phyloP scores from a whole-genome alignment of 2,888 invertebrate species.

The Stenolophus ochropezus region DNA sequence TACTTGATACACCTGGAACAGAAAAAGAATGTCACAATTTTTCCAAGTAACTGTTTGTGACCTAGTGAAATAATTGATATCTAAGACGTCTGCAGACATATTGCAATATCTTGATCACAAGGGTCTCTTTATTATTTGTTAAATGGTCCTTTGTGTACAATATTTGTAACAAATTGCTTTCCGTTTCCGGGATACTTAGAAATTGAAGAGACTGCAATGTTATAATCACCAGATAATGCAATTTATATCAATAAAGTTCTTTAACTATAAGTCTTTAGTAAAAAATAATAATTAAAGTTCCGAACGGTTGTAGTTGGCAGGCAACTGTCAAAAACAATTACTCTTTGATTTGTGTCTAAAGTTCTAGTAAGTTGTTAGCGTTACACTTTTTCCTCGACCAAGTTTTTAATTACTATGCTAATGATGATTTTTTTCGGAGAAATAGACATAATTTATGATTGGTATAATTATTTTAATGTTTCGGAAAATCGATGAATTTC shows the following conservation, averaged over 20 bases:
- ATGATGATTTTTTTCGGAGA: conserved; percentile 17
- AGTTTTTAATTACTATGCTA: conserved; percentile 46
- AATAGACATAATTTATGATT: conserved; percentile 3
- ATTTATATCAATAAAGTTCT: not conserved
- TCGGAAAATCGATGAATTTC: not conserved
- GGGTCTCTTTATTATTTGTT: conserved; percentile 50
- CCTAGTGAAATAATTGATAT: too few relatives aligned
- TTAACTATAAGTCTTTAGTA: not conserved
- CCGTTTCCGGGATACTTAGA: conserved; percentile 22
- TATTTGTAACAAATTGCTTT: conserved; percentile 43
- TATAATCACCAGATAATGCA: conserved; percentile 7
- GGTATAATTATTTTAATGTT: not conserved
- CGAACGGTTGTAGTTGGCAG: conserved; percentile 12
- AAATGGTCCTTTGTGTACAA: conserved; percentile 47
- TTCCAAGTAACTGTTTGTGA: too few relatives aligned
- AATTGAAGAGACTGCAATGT: not conserved
- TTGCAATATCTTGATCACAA: conserved; percentile 30
- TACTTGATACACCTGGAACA: conserved; percentile 92
- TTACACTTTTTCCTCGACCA: conserved; percentile 26
- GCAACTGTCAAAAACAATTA: conserved; percentile 49
- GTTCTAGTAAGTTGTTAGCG: conserved; percentile 46
- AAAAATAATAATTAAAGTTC: conserved; percentile 37
- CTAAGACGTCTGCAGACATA: not conserved
- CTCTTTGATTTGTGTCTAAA: conserved; percentile 52
- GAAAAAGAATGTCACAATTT: conserved; percentile 65